A percentile compares a stretch with the other conserved stretches of the same genome.
Evolutionary conservation across 2,797 vertebrate genomes (phyloP).

Genomic region (Hemibagrus guttatus): DNA sequence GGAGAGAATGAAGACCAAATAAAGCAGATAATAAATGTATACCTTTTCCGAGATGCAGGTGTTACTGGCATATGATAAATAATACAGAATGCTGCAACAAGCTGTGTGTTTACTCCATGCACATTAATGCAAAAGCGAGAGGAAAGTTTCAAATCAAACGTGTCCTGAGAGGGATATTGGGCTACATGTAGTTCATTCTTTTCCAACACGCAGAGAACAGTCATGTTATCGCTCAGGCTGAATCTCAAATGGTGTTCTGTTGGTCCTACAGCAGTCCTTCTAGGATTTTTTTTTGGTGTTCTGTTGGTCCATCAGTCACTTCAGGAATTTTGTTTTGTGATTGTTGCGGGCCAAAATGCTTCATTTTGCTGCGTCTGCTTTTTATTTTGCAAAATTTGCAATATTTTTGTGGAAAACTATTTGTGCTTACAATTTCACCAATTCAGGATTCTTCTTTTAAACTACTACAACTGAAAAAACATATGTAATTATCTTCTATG

Average conservation of each 20-base stretch:
- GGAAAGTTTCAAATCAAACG: background rate
- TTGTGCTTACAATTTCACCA: too few relatives aligned
- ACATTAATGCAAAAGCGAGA: slow-evolving; percentile 1
- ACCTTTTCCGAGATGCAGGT: slow-evolving; percentile 11
- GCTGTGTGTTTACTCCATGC: background rate
- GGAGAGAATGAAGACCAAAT: slow-evolving; percentile 3
- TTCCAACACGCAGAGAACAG: too few relatives aligned
- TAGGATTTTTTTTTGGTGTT: too few relatives aligned
- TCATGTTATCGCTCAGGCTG: background rate
- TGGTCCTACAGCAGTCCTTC: background rate
- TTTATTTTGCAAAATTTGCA: too few relatives aligned
- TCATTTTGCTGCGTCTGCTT: too few relatives aligned
- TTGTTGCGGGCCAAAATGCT: too few relatives aligned
- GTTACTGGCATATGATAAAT: slow-evolving; percentile 34
- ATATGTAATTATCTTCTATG: too few relatives aligned
- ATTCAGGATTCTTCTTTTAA: too few relatives aligned
- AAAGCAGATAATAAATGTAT: slow-evolving; percentile 19
- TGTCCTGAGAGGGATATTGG: background rate
- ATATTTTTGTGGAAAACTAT: too few relatives aligned
- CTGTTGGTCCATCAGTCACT: too few relatives aligned
- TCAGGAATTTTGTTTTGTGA: too few relatives aligned
- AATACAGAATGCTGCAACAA: slow-evolving; percentile 35
- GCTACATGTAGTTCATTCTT: background rate
- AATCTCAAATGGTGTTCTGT: background rate
- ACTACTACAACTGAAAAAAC: too few relatives aligned